Evolutionary conservation across 2,888 invertebrate genomes (phyloP), one percentile per base, ranked within the genome.

Genomic region (Sinopyrophorus schimmeli): DNA sequence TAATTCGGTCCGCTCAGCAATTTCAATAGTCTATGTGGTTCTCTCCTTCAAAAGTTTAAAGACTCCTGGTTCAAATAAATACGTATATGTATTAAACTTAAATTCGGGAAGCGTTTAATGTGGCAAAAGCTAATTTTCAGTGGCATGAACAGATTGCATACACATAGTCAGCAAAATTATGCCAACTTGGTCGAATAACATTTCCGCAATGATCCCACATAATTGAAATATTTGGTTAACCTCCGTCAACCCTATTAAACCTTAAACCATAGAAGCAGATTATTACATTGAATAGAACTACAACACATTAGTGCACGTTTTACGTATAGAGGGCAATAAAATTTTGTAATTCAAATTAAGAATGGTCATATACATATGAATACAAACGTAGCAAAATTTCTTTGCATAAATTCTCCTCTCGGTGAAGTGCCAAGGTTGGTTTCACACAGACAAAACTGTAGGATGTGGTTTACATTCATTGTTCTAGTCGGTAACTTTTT

Each of bases 221-320:
- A 47, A 52, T 52, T 52, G 51, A 49, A 53, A 53, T 53, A 53
- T 53, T 53, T 50, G 44, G 49, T 49, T 48, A 49, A 46, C 53
- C 46, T 47, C 30, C 41, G 41, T 52, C 51, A 52, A 52, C 46
- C 42, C 35, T 47, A 52, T 52, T 52, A 52, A 44, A 34, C 32
- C 38, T 48, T 48, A 40, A 31, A 32, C 32, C 40, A 31, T 32
- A 31, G 26, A 40, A 11, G 35, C 34, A 35, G 39, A 50, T 50
- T 50, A 50, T 50, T 46, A 46, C 46, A 46, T 46, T 50, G 46
- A 35, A 42, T 15, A 27, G 21, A 31, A 48, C 42, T 42, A 50
- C 34, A 39, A 17, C 30, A 30, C 31, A 50, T 40, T 50, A 34
- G 34, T 40, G 34, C 37, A 20, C 34, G 23, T 30, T 46, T 35